Base-by-base conservation (phyloP, 2,797 vertebrate genomes). In the Sciaenops ocellatus region DNA sequence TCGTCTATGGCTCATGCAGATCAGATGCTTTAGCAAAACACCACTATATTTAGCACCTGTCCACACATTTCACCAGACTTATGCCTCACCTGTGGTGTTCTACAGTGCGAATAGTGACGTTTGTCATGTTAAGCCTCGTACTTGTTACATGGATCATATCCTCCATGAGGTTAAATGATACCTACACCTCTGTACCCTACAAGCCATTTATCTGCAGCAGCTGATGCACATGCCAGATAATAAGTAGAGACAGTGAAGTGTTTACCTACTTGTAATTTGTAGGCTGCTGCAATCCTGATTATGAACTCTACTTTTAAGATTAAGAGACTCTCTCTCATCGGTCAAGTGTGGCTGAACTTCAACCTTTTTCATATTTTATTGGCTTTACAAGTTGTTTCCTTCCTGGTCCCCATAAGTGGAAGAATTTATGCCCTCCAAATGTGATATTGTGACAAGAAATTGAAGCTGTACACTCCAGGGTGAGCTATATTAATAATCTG, bases 1-100 rank as follows among this genome's bases (percentile, higher is more conserved):
- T 54, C 12, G n/a, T 46, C 7, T 13, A 22, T 13, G 65, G 55
- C 68, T 86, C 26, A 3, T 56, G 74, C 38, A 42, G 62, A 83
- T 57, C 30, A 18, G 20, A 9, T 70, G 16, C n/a, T 72, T 69
- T 10, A 20, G 26, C n/a, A 47, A 54, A 71, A 52, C 50, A 1
- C 1, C 0, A 13, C 57, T 83, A 72, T 59, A 73, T 69, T 81
- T 69, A 76, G 60, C 12, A 18, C 51, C 69, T 34, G 75, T 59
- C 54, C 57, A 47, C 55, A 60, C 1, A 3, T 67, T 22, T 60
- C 67, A 57, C 16, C 22, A 20, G 52, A 68, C 18, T 46, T 47
- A 46, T 54, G 30, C 68, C 44, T 75, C 26, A 5, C 64, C 4
- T 0, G 18, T 12, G 28, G 34, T 20, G 18, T 71, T 81, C 8